Evolutionary conservation across 2,797 vertebrate genomes (phyloP).

Genomic region (Hephaestus fuliginosus): DNA sequence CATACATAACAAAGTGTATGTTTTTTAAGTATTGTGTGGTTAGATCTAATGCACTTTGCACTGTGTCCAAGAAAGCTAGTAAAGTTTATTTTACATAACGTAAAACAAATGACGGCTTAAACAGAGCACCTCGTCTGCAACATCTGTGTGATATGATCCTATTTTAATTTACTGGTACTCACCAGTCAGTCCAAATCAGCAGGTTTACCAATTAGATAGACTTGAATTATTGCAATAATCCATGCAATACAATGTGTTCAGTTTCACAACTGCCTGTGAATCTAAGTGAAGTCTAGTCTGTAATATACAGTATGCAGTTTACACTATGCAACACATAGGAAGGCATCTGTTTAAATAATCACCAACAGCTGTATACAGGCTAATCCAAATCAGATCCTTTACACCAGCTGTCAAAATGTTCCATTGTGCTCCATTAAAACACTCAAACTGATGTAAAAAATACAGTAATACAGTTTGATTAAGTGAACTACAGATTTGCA

Average conservation of each 20-base stretch:
- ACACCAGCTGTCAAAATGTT: slow-evolving; percentile 7
- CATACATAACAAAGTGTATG: background rate
- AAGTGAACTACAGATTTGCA: background rate
- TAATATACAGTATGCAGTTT: background rate
- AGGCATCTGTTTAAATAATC: background rate
- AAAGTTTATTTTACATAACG: background rate
- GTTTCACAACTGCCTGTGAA: background rate
- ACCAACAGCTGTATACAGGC: background rate
- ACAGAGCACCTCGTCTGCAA: background rate
- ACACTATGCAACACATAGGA: background rate
- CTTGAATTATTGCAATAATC: background rate
- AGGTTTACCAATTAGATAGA: background rate
- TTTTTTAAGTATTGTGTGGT: background rate
- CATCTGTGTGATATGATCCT: background rate
- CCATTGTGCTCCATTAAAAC: background rate
- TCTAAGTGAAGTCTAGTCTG: background rate
- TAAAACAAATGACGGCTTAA: background rate
- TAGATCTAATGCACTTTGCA: background rate
- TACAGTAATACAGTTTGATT: background rate
- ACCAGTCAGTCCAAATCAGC: background rate
- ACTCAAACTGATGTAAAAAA: background rate
- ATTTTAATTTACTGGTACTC: too few relatives aligned
- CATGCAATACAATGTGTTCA: background rate
- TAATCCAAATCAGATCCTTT: slow-evolving; percentile 5
- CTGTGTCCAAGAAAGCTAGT: background rate